Percentiles rank a stretch among this genome's conserved stretches.
Conservation (phyloP, 2,797 vertebrate species). For the Alcedo atthis region DNA sequence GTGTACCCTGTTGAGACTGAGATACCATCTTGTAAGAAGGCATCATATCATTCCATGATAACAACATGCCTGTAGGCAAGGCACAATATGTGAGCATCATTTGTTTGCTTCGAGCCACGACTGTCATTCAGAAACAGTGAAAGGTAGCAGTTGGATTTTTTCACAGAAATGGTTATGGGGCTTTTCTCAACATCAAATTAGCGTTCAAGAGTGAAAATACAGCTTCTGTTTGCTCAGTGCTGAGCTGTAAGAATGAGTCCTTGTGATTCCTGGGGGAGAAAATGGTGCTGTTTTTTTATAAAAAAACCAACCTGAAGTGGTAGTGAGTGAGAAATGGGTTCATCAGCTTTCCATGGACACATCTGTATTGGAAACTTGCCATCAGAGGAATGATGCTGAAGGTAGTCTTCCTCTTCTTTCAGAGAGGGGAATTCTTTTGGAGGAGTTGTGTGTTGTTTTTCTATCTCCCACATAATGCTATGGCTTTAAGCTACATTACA, state of each 20-base stretch:
- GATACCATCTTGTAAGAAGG: slow-evolving; percentile 43
- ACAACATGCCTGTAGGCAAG: slow-evolving; percentile 68
- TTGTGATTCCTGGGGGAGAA: background rate
- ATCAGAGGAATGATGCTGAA: background rate
- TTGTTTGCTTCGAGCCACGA: slow-evolving; percentile 58
- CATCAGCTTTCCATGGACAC: slow-evolving; percentile 2
- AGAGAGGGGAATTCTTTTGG: background rate
- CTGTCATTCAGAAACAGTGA: slow-evolving; percentile 66
- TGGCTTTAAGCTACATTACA: background rate
- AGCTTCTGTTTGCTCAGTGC: slow-evolving; percentile 56
- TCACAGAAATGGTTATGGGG: slow-evolving; percentile 64
- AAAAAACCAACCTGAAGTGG: background rate
- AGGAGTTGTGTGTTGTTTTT: background rate
- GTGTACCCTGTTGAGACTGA: slow-evolving; percentile 47
- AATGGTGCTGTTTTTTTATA: background rate
- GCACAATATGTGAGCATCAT: slow-evolving; percentile 62
- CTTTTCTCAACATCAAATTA: slow-evolving; percentile 64
- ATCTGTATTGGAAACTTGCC: slow-evolving; percentile 34
- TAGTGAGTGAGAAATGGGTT: slow-evolving; percentile 26
- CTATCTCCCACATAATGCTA: background rate
- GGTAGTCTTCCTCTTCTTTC: background rate
- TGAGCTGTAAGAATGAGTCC: slow-evolving; percentile 50
- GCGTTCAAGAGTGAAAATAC: slow-evolving; percentile 27
- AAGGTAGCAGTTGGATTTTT: slow-evolving; percentile 64
- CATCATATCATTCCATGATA: slow-evolving; percentile 33